Percentiles rank a stretch among this genome's conserved stretches.
Evolutionary conservation across 2,888 invertebrate species (phyloP).

Genomic region (Cinara cedri): DNA sequence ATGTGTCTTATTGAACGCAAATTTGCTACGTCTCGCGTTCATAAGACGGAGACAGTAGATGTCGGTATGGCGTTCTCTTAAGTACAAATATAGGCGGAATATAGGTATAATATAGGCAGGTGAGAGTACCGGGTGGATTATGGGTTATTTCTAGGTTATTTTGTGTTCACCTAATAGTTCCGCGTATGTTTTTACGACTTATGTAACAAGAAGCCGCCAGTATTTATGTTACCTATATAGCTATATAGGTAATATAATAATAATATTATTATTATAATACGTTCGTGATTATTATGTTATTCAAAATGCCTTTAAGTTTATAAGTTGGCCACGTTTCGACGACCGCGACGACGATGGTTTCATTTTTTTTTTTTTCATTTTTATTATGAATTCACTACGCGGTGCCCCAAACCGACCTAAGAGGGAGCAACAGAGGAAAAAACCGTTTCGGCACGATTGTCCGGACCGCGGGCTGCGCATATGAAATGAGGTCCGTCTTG

Average conservation of each 20-base stretch:
- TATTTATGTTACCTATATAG: not conserved
- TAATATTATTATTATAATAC: not conserved
- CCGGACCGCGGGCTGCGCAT: conserved; percentile 37
- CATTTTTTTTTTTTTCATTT: conserved; percentile 15
- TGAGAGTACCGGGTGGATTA: too few species aligned
- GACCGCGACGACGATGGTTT: conserved; percentile 30
- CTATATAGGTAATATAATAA: not conserved
- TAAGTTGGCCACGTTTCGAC: conserved; percentile 32
- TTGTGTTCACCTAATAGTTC: too few species aligned
- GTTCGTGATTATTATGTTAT: conserved; percentile 13
- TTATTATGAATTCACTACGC: conserved; percentile 43
- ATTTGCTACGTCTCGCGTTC: too few species aligned
- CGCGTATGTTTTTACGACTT: not conserved
- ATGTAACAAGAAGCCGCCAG: not conserved
- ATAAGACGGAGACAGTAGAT: too few species aligned
- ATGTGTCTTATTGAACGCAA: too few species aligned
- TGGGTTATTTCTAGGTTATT: too few species aligned
- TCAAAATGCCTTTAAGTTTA: conserved; percentile 22
- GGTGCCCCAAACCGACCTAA: not conserved
- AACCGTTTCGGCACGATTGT: conserved; percentile 47
- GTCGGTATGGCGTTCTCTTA: too few species aligned
- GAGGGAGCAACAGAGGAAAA: conserved; percentile 30
- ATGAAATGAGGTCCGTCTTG: conserved; percentile 48
- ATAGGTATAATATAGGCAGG: too few species aligned
- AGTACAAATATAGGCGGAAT: too few species aligned